Conservation (phyloP, 2,113 vertebrate genomes). For the Propithecus coquereli region DNA sequence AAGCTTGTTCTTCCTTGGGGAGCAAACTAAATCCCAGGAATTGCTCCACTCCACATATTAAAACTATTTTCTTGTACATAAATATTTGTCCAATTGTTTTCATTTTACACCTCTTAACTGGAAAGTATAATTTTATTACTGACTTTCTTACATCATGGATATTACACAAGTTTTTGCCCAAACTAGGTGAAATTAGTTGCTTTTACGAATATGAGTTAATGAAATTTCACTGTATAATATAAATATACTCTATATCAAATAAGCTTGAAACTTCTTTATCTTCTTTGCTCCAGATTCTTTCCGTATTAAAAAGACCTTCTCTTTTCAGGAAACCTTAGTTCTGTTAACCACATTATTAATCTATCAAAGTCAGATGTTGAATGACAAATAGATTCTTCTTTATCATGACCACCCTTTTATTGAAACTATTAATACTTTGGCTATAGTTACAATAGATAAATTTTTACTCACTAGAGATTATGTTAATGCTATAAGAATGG, state of each 20-base stretch:
- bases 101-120: not conserved
- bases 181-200: not conserved
- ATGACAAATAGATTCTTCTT: not conserved
- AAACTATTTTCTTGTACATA: constrained; percentile 3
- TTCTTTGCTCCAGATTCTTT: not conserved
- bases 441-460: not conserved
- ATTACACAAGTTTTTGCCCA: not conserved
- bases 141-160: not conserved
- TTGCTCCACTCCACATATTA: not conserved
- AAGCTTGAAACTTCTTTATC: not conserved
- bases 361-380: not conserved
- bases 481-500: not conserved
- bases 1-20: not conserved
- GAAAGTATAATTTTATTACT: constrained; percentile 1
- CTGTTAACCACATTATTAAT: not conserved
- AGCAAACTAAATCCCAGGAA: constrained; percentile 17
- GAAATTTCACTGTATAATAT: not conserved
- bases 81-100: not conserved
- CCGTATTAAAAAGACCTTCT: not conserved
- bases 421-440: not conserved
- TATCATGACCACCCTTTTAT: not conserved
- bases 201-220: not conserved
- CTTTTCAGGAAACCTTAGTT: not conserved
- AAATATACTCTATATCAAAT: constrained; percentile 10
- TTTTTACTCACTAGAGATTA: not conserved